Evolutionary conservation across 1,140 invertebrate genomes (phyloP).

Genomic region (Cherax destructor): DNA sequence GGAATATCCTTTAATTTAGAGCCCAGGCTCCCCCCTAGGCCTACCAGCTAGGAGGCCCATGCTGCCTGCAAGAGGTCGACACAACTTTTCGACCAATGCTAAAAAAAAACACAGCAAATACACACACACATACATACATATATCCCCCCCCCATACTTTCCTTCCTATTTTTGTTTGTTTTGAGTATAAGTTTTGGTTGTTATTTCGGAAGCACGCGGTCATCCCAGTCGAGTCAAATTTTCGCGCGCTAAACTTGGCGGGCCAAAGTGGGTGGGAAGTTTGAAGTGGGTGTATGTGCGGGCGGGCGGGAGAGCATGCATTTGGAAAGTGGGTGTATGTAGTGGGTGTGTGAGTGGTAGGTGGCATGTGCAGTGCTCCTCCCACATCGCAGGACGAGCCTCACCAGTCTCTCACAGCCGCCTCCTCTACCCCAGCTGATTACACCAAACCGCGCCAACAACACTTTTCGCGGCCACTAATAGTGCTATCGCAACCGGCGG

Average conservation of each 20-base stretch:
- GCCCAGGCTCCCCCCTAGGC: neutral
- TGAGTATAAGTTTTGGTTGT: constrained; percentile 36
- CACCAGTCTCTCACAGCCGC: constrained; percentile 66
- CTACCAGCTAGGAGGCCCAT: neutral
- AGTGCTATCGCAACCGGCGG: neutral
- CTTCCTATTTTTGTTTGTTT: constrained; percentile 43
- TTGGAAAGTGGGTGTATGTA: constrained; percentile 41
- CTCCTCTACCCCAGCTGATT: constrained; percentile 70
- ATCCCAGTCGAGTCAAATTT: constrained; percentile 54
- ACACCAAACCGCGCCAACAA: constrained; percentile 58
- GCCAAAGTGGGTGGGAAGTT: constrained; percentile 13
- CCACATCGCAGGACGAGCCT: constrained; percentile 55
- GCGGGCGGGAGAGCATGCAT: constrained; percentile 5
- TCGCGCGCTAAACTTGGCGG: constrained; percentile 56
- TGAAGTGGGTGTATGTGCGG: neutral
- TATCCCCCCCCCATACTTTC: constrained; percentile 14
- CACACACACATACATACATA: no score
- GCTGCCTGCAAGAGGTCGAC: neutral
- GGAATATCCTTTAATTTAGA: neutral
- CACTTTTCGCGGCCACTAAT: constrained; percentile 45
- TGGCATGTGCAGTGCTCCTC: constrained; percentile 56
- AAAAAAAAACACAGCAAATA: neutral
- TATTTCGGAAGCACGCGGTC: constrained; percentile 52
- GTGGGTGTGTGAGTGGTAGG: constrained; percentile 44
- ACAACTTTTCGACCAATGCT: neutral